A percentile compares a stretch with the other conserved stretches of the same genome.
Conservation (phyloP, 2,797 vertebrate species). For the Craterocephalus amniculus region DNA sequence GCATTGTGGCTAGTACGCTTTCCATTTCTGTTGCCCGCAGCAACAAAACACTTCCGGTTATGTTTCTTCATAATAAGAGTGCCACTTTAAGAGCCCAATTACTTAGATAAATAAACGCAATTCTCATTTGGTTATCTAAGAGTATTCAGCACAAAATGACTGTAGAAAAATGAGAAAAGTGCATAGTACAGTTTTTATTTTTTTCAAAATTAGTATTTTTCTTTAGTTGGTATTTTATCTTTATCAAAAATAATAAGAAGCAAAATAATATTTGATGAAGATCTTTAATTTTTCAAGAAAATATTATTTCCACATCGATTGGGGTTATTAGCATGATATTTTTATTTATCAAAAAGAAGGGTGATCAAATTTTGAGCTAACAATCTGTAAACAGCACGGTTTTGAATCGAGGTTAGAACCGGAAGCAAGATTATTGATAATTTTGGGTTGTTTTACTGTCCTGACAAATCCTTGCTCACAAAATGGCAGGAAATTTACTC, state of each 20-base stretch:
- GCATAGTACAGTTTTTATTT: background rate
- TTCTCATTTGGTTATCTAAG: background rate
- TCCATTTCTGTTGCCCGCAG: background rate
- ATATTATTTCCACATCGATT: no score
- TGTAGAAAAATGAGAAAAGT: background rate
- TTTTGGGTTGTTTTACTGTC: background rate
- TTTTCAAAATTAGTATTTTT: background rate
- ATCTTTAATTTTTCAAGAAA: background rate
- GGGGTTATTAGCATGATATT: no score
- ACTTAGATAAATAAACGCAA: background rate
- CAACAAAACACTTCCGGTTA: conserved; percentile 29
- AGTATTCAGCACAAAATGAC: background rate
- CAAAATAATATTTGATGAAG: background rate
- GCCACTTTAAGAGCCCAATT: rapidly evolving
- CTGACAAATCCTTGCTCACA: conserved; percentile 43
- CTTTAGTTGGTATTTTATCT: background rate
- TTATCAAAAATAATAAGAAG: background rate
- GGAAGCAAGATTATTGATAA: conserved; percentile 19
- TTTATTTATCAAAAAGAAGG: no score
- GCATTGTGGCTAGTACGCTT: conserved; percentile 16
- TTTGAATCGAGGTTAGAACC: background rate
- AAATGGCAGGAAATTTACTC: conserved; percentile 73
- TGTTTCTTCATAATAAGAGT: conserved; percentile 48
- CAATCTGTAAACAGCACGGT: no score
- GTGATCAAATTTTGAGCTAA: no score